phyloP scores from a whole-genome alignment of 2,888 invertebrate genomes.

The Himalopsyche kuldschensis region DNA sequence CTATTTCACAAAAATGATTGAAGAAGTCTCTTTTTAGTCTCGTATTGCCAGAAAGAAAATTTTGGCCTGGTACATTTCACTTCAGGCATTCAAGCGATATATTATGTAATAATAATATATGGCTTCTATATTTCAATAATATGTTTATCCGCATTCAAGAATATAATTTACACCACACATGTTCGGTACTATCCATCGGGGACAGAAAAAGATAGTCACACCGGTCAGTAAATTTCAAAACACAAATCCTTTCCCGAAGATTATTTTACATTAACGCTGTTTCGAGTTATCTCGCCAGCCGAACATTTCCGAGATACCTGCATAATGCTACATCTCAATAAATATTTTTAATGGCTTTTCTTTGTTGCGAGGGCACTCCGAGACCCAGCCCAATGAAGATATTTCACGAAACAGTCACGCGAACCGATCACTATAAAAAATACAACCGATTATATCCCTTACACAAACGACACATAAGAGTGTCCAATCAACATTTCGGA shows the following conservation, averaged over 20 bases:
- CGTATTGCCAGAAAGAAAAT: too few species aligned
- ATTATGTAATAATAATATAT: too few species aligned
- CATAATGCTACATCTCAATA: slow-evolving; percentile 40
- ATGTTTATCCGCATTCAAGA: background rate
- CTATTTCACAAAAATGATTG: too few species aligned
- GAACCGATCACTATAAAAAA: slow-evolving; percentile 29
- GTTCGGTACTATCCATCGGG: background rate
- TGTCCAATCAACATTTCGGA: slow-evolving; percentile 4
- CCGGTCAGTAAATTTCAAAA: slow-evolving; percentile 27
- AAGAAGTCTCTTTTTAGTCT: too few species aligned
- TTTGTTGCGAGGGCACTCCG: slow-evolving; percentile 37
- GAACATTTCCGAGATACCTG: slow-evolving; percentile 33
- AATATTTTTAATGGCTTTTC: slow-evolving; percentile 40
- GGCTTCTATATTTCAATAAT: background rate
- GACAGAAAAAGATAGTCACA: slow-evolving; percentile 15
- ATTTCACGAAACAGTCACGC: slow-evolving; percentile 38
- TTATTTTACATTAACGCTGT: slow-evolving; percentile 33
- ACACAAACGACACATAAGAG: background rate
- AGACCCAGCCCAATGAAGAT: slow-evolving; percentile 37
- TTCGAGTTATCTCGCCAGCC: slow-evolving; percentile 20
- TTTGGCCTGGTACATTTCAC: too few species aligned
- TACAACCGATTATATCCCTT: slow-evolving; percentile 25
- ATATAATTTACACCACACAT: background rate
- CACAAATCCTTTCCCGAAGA: slow-evolving; percentile 34
- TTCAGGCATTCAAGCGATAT: too few species aligned